Evolutionary conservation across 2,113 vertebrate genomes (phyloP).

Genomic region (Lynx canadensis): DNA sequence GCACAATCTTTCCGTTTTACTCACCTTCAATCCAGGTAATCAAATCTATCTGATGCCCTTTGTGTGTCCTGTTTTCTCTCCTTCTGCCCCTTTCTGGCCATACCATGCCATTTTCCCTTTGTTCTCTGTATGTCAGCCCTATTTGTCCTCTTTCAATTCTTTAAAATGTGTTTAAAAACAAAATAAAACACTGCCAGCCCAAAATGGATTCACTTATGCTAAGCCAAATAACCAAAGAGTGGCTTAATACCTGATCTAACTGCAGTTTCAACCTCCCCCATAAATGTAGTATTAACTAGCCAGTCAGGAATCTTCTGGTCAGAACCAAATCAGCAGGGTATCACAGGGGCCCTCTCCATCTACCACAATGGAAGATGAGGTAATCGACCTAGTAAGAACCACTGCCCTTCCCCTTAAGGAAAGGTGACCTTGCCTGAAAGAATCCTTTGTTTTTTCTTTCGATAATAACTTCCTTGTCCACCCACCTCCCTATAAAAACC

Average conservation of each 20-base stretch:
- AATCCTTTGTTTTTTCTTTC: background rate
- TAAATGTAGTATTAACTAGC: background rate
- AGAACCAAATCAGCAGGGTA: background rate
- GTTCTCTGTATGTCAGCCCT: background rate
- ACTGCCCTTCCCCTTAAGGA: background rate
- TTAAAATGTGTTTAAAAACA: background rate
- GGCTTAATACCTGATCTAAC: background rate
- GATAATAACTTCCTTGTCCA: background rate
- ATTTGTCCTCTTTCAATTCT: background rate
- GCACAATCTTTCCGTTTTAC: background rate
- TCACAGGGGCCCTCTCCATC: background rate
- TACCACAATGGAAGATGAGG: background rate
- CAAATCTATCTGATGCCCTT: background rate
- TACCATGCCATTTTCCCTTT: background rate
- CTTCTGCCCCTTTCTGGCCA: background rate
- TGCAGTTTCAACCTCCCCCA: background rate
- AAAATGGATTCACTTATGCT: background rate
- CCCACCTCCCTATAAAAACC: background rate
- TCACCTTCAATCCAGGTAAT: background rate
- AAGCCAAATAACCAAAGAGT: background rate
- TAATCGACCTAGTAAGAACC: background rate
- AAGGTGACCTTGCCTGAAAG: background rate
- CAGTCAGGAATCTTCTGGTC: background rate
- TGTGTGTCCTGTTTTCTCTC: background rate
- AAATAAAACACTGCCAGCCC: background rate